phyloP scores from a whole-genome alignment of 2,888 invertebrate species.

The Kuschelorhynchus macadamiae region DNA sequence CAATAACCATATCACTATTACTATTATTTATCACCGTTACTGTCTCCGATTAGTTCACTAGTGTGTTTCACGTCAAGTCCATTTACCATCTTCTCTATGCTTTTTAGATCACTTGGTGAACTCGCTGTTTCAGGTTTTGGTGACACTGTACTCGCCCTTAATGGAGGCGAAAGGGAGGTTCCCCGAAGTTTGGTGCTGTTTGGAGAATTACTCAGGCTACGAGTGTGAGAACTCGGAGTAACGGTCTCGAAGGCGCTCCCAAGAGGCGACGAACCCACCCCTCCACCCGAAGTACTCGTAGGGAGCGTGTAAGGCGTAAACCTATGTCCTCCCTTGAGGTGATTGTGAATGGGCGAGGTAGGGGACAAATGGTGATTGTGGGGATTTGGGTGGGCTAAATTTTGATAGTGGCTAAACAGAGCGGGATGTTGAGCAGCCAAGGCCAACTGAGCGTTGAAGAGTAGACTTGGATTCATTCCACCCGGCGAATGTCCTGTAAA shows the following conservation, averaged over 20 bases:
- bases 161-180: conserved; percentile 71
- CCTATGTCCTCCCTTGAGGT: conserved; percentile 81
- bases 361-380: conserved; percentile 66
- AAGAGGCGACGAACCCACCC: conserved; percentile 73
- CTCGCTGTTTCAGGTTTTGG: conserved; percentile 70
- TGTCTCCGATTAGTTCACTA: conserved; percentile 58
- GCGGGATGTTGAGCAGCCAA: conserved; percentile 90
- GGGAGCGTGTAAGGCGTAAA: conserved; percentile 93
- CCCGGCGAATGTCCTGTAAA: conserved; percentile 76
- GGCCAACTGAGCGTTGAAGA: conserved; percentile 91
- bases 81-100: conserved; percentile 98
- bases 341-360: conserved; percentile 77
- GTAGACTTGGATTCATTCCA: conserved; percentile 84
- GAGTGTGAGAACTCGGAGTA: conserved; percentile 80
- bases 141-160: conserved; percentile 73
- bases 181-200: conserved; percentile 67
- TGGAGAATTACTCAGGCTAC: conserved; percentile 77
- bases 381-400: conserved; percentile 76
- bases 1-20: conserved; percentile 34
- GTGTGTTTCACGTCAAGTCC: conserved; percentile 88
- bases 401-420: conserved; percentile 79
- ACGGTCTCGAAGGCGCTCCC: conserved; percentile 93
- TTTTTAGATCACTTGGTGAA: conserved; percentile 88
- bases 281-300: conserved; percentile 66
- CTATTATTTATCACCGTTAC: conserved; percentile 62